phyloP scores from a whole-genome alignment of 2,797 vertebrate species.

The Meriones psammophilus region DNA sequence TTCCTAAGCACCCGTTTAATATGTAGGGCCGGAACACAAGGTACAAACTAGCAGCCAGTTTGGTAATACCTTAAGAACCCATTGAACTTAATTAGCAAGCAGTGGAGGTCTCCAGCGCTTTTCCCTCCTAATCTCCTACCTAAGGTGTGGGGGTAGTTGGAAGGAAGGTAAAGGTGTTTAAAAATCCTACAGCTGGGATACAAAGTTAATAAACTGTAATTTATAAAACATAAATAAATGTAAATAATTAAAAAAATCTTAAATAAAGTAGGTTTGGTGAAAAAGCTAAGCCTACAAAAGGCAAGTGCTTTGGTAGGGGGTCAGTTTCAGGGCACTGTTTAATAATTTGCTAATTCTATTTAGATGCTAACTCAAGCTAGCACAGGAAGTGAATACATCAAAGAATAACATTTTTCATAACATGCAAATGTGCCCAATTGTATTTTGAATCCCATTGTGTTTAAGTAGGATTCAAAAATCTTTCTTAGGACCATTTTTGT shows the following conservation, averaged over 20 bases:
- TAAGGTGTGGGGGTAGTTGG: too few species aligned
- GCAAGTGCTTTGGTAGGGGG: not conserved
- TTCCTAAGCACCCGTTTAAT: not conserved
- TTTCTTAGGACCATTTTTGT: constrained; percentile 19
- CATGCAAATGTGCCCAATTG: not conserved
- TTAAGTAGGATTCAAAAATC: constrained; percentile 20
- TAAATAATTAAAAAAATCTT: too few species aligned
- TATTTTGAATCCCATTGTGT: constrained; percentile 37
- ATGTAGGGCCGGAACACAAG: not conserved
- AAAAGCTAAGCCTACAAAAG: not conserved
- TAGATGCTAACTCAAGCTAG: constrained; percentile 23
- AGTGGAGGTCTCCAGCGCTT: too few species aligned
- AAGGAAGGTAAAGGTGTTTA: too few species aligned
- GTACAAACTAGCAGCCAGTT: not conserved
- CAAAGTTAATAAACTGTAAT: too few species aligned
- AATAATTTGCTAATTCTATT: constrained; percentile 27
- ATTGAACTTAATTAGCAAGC: too few species aligned
- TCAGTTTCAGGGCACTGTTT: not conserved
- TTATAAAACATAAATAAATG: too few species aligned
- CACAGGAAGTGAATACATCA: not conserved
- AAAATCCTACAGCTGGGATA: too few species aligned
- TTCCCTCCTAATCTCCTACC: too few species aligned
- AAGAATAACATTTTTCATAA: not conserved
- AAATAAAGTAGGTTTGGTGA: not conserved
- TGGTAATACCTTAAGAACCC: too few species aligned